Evolutionary conservation across 2,113 vertebrate species (phyloP).

Genomic region (Centropus unirufus): DNA sequence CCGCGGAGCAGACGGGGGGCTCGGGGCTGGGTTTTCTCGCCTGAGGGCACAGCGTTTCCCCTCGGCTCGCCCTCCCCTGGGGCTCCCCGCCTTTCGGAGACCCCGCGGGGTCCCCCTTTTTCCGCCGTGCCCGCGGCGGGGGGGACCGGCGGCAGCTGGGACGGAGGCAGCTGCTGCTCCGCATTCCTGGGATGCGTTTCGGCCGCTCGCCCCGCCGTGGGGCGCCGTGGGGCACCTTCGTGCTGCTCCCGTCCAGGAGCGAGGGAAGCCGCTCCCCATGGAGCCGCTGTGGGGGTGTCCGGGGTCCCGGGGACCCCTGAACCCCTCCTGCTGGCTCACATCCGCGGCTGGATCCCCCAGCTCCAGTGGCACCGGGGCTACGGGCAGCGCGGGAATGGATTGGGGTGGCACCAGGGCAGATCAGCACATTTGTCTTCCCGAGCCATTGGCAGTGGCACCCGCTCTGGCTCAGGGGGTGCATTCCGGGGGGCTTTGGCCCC

Average conservation of each 20-base stretch:
- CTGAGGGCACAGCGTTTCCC: background rate
- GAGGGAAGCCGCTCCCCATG: background rate
- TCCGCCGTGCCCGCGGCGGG: background rate
- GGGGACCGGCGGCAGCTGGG: background rate
- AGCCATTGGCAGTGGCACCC: background rate
- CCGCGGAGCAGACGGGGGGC: background rate
- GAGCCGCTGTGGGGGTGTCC: background rate
- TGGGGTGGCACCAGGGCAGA: background rate
- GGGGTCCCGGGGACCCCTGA: no score
- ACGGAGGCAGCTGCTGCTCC: background rate
- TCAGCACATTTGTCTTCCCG: no score
- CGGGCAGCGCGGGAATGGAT: background rate
- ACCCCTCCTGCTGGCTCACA: no score
- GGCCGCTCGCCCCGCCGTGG: background rate
- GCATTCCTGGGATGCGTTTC: slow-evolving; percentile 22
- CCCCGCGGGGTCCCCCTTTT: background rate
- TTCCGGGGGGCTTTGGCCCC: background rate
- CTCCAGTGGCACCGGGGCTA: background rate
- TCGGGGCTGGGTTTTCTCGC: background rate
- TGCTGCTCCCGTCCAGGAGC: background rate
- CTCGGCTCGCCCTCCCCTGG: background rate
- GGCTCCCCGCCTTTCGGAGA: background rate
- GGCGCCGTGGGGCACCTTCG: background rate
- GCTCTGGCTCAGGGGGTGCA: background rate
- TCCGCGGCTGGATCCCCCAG: no score